Evolutionary conservation across 2,113 vertebrate species (phyloP).

Genomic region (Tylochromis polylepis): DNA sequence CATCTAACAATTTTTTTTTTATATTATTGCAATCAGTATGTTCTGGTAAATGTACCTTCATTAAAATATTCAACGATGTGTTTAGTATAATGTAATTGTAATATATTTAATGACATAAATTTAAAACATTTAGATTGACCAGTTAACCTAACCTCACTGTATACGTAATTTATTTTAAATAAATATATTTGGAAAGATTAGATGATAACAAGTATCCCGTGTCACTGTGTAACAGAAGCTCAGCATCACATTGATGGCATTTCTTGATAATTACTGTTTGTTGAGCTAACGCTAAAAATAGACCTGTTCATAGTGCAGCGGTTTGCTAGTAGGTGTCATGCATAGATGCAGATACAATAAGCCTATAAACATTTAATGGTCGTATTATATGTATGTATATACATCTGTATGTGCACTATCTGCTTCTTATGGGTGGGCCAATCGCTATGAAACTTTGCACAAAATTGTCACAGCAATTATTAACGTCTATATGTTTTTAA

Average conservation of each 20-base stretch:
- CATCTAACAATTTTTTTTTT: too few relatives aligned
- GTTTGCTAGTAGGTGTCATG: too few relatives aligned
- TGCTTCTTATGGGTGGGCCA: too few relatives aligned
- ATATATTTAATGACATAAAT: neutral
- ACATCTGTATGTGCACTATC: too few relatives aligned
- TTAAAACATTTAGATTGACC: neutral
- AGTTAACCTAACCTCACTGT: neutral
- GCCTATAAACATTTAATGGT: too few relatives aligned
- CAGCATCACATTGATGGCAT: neutral
- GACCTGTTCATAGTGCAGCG: neutral
- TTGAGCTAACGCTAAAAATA: neutral
- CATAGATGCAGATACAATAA: too few relatives aligned
- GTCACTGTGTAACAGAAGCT: neutral
- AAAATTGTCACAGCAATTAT: too few relatives aligned
- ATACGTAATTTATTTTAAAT: neutral
- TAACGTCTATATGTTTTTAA: too few relatives aligned
- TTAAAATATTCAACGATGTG: neutral
- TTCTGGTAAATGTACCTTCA: neutral
- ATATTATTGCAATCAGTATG: too few relatives aligned
- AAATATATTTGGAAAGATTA: neutral
- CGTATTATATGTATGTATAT: too few relatives aligned
- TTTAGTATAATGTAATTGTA: neutral
- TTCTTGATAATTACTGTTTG: neutral
- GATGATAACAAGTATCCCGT: neutral
- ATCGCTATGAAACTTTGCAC: too few relatives aligned